Conservation (phyloP, 2,797 vertebrate species). For the Siniperca obscura region DNA sequence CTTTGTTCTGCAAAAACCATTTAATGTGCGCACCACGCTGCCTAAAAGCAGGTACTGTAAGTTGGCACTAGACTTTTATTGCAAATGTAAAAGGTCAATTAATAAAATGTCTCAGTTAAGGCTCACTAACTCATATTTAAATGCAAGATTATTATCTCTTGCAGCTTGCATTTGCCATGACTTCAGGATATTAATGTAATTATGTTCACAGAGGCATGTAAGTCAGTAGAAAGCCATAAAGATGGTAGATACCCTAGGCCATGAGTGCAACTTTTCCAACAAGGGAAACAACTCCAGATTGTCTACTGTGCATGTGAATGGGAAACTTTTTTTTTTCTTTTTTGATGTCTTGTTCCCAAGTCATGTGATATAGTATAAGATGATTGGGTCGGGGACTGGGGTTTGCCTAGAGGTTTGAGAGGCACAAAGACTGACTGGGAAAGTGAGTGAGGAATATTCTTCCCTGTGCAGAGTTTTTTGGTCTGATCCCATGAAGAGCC, state of each 20-base stretch:
- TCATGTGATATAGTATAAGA: not conserved
- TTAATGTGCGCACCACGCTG: slow-evolving; percentile 15
- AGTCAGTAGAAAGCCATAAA: slow-evolving; percentile 42
- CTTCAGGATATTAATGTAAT: slow-evolving; percentile 61
- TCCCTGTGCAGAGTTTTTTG: not conserved
- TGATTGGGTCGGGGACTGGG: slow-evolving; percentile 4
- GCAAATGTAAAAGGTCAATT: slow-evolving; percentile 62
- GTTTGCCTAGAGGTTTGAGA: not conserved
- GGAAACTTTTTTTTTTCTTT: not conserved
- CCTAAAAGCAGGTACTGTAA: slow-evolving; percentile 31
- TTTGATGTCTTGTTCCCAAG: not conserved
- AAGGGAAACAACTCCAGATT: slow-evolving; percentile 2
- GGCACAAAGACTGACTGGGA: not conserved
- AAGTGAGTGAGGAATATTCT: not conserved
- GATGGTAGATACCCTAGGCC: slow-evolving; percentile 25
- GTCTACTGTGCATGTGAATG: not conserved
- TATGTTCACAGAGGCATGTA: slow-evolving; percentile 56
- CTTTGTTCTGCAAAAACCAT: slow-evolving; percentile 8
- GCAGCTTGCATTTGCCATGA: slow-evolving; percentile 49
- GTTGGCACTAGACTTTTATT: slow-evolving; percentile 43
- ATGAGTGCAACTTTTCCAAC: slow-evolving; percentile 19
- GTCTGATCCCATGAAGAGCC: slow-evolving; percentile 4
- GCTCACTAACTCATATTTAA: slow-evolving; percentile 60
- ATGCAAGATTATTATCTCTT: slow-evolving; percentile 59
- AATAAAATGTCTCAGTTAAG: slow-evolving; percentile 59